Evolutionary conservation across 2,113 vertebrate species (phyloP).

Genomic region (Dermatemys mawii): DNA sequence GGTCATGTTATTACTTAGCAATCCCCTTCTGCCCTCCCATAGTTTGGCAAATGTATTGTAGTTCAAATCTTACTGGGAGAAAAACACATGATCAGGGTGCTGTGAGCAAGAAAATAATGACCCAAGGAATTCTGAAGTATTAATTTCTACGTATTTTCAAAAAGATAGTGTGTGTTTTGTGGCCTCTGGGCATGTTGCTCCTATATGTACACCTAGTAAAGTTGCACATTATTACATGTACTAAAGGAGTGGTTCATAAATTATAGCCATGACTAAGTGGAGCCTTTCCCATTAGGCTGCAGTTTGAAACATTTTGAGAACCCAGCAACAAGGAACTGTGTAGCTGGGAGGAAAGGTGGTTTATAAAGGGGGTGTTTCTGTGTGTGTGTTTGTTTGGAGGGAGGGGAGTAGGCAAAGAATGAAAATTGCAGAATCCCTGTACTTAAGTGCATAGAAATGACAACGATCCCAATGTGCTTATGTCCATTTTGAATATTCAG

Average conservation of each 20-base stretch:
- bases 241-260: not conserved
- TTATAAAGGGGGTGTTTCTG: not conserved
- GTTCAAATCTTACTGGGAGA: not conserved
- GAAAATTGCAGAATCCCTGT: not conserved
- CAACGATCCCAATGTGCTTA: not conserved
- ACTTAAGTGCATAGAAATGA: not conserved
- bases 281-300: not conserved
- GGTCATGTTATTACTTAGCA: not conserved
- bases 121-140: too few relatives aligned
- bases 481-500: not conserved
- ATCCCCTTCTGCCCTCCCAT: not conserved
- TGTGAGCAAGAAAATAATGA: not conserved
- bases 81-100: not conserved
- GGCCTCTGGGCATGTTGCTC: not conserved
- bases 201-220: constrained; percentile 1
- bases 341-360: not conserved
- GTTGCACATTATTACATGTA: not conserved
- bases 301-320: not conserved
- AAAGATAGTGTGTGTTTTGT: not conserved
- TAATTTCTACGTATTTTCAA: not conserved
- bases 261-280: not conserved
- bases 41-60: not conserved
- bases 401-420: not conserved
- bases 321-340: not conserved
- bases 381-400: too few relatives aligned